A percentile compares a stretch with the other conserved stretches of the same genome.
These are phyloP conservation scores for Dendrocincla fuliginosa DNA, from an alignment of 2,797 vertebrate species.

Conservation along the genomic window DNA sequence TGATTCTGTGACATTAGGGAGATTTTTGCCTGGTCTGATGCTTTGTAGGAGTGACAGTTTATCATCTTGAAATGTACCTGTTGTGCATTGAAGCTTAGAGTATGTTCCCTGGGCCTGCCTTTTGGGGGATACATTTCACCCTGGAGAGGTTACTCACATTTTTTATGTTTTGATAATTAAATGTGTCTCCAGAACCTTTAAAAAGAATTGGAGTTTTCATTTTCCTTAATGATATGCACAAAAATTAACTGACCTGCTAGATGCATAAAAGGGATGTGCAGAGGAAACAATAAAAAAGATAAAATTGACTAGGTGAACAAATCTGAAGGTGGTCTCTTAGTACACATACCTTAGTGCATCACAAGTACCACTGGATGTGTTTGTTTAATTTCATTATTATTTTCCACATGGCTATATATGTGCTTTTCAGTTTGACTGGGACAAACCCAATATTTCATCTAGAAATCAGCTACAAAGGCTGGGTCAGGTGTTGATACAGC, in stretches of 20 bases:
- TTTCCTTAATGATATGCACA: conserved; percentile 21
- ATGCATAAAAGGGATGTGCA: neutral
- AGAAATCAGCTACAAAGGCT: neutral
- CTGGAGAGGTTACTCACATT: neutral
- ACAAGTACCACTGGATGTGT: neutral
- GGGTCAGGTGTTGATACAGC: neutral
- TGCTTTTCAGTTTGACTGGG: neutral
- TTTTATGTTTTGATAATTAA: conserved; percentile 2
- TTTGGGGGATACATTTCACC: neutral
- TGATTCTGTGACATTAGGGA: neutral
- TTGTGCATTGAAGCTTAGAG: neutral
- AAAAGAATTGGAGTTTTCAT: conserved; percentile 1
- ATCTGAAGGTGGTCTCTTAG: neutral
- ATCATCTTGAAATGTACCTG: neutral
- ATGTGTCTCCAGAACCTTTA: neutral
- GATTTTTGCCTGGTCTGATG: neutral
- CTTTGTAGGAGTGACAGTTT: neutral
- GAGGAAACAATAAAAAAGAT: neutral
- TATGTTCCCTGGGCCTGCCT: neutral
- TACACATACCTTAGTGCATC: neutral
- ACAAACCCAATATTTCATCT: neutral
- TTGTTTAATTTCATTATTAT: neutral
- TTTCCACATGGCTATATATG: neutral
- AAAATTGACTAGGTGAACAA: neutral
- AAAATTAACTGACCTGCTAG: neutral